A percentile compares a stretch with the other conserved stretches of the same genome.
phyloP scores from a whole-genome alignment of 2,888 invertebrate species.

The Drosophila parthenogenetica region DNA sequence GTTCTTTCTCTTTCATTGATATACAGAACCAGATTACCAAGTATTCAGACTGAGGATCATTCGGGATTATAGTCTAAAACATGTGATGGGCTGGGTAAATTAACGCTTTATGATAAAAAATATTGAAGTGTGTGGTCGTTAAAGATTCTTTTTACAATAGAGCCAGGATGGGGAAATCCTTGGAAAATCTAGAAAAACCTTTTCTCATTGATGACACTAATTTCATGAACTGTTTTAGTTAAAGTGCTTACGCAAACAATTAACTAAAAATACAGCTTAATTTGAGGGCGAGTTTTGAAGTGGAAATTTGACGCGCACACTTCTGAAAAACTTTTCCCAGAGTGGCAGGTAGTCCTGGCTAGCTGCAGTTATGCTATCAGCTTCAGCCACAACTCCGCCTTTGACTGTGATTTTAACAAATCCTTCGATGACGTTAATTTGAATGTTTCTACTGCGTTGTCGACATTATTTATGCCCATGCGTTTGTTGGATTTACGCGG shows the following conservation, averaged over 20 bases:
- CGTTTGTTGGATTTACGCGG: slow-evolving; percentile 79
- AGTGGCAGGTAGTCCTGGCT: slow-evolving; percentile 48
- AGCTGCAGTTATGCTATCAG: slow-evolving; percentile 18
- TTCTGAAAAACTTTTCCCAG: slow-evolving; percentile 62
- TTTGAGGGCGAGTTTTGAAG: slow-evolving; percentile 26
- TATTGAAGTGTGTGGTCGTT: slow-evolving; percentile 67
- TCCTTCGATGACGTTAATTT: slow-evolving; percentile 25
- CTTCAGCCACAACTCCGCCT: background rate
- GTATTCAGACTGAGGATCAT: slow-evolving; percentile 71
- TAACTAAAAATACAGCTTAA: slow-evolving; percentile 21
- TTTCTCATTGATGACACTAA: slow-evolving; percentile 19
- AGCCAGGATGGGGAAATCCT: slow-evolving; percentile 38
- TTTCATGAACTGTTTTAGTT: slow-evolving; percentile 50
- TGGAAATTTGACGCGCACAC: slow-evolving; percentile 77
- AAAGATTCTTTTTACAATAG: background rate
- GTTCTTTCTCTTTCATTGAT: slow-evolving; percentile 47
- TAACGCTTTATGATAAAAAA: slow-evolving; percentile 9
- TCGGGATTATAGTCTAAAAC: slow-evolving; percentile 52
- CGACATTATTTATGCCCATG: slow-evolving; percentile 40
- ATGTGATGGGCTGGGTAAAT: slow-evolving; percentile 33
- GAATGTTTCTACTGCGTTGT: slow-evolving; percentile 48
- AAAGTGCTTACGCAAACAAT: slow-evolving; percentile 41
- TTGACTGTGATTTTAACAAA: slow-evolving; percentile 5
- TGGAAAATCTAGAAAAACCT: slow-evolving; percentile 2
- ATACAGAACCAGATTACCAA: slow-evolving; percentile 68